A percentile compares a stretch with the other conserved stretches of the same genome.
phyloP scores from a whole-genome alignment of 2,888 invertebrate genomes.

The Branchipolynoe longqiensis region DNA sequence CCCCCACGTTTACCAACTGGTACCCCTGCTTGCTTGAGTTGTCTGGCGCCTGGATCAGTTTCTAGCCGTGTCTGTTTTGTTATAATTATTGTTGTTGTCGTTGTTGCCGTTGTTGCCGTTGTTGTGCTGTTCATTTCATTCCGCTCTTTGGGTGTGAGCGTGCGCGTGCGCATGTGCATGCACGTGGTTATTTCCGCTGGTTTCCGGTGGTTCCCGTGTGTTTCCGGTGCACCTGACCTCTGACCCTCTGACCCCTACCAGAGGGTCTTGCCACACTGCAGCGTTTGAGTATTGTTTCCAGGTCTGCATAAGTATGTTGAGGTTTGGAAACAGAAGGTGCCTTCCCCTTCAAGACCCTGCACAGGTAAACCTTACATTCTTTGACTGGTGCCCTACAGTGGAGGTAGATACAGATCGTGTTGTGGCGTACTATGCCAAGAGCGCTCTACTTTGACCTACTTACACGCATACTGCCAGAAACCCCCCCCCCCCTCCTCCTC shows the following conservation, averaged over 20 bases:
- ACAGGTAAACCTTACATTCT: conserved; percentile 50
- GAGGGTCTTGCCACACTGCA: too few relatives aligned
- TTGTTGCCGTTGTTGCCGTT: conserved; percentile 16
- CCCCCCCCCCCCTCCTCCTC: too few relatives aligned
- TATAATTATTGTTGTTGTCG: too few relatives aligned
- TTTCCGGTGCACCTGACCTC: too few relatives aligned
- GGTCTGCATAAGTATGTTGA: conserved; percentile 58
- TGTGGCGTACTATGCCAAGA: conserved; percentile 47
- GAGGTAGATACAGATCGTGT: conserved; percentile 50
- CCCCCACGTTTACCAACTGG: too few relatives aligned
- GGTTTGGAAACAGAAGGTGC: conserved; percentile 58
- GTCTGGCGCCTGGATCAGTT: too few relatives aligned
- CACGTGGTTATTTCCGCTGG: conserved; percentile 15
- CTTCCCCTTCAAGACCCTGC: conserved; percentile 53
- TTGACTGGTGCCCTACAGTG: conserved; percentile 17
- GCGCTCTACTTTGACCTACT: conserved; percentile 23
- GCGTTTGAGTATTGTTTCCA: conserved; percentile 55
- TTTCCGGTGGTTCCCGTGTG: too few relatives aligned
- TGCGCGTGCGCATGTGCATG: background rate
- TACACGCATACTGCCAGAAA: background rate
- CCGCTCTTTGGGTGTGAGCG: background rate
- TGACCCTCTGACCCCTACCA: too few relatives aligned
- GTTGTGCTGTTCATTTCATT: conserved; percentile 6
- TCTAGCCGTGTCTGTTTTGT: too few relatives aligned
- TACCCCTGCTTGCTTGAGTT: too few relatives aligned